These are phyloP conservation scores for Eulacestoma nigropectus DNA, from an alignment of 2,113 vertebrate species.

Conservation along the genomic window DNA sequence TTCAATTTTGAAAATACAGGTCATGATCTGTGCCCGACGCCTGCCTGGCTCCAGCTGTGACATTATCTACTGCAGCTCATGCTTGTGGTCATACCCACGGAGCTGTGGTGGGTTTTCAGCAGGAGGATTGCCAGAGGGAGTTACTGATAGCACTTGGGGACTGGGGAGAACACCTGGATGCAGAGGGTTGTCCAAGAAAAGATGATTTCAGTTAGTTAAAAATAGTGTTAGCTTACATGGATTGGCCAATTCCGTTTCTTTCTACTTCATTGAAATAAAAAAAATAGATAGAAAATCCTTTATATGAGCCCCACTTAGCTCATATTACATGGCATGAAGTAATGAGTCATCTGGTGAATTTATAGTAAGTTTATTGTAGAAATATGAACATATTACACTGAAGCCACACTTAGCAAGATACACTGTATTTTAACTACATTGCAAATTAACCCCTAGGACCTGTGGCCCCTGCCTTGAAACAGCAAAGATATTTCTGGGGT, in stretches of 20 bases:
- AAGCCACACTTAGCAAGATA: background rate
- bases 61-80: background rate
- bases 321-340: background rate
- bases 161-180: background rate
- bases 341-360: background rate
- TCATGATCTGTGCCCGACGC: fast-evolving
- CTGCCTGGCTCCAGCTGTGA: background rate
- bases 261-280: background rate
- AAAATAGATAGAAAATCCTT: background rate
- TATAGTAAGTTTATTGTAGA: background rate
- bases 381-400: background rate
- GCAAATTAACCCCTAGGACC: background rate
- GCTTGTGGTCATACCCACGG: fast-evolving
- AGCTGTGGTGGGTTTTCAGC: background rate
- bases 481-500: background rate
- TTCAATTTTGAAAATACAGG: background rate
- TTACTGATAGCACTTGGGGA: background rate
- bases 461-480: background rate
- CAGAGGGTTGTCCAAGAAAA: background rate
- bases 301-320: background rate
- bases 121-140: background rate
- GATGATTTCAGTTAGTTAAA: background rate
- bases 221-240: background rate
- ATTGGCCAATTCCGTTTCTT: background rate
- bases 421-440: background rate